A percentile compares a stretch with the other conserved stretches of the same genome.
phyloP scores from a whole-genome alignment of 2,113 vertebrate species.

The Entomyzon cyanotis region DNA sequence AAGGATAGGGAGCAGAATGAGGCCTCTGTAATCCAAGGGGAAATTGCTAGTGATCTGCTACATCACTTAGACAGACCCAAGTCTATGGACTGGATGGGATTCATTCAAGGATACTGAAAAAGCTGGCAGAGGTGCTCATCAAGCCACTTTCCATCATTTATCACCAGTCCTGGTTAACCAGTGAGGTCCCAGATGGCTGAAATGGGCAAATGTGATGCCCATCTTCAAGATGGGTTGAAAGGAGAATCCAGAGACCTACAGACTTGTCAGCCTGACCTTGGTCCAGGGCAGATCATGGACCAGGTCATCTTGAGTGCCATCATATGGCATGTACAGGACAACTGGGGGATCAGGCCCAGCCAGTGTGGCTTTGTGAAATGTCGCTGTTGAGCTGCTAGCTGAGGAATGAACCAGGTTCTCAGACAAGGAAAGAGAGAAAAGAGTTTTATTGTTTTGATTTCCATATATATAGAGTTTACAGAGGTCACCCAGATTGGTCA shows the following conservation, averaged over 20 bases:
- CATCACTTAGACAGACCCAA: neutral
- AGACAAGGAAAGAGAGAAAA: no score
- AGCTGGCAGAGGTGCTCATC: neutral
- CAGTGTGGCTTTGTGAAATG: neutral
- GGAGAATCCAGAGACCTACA: neutral
- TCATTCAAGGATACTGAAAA: neutral
- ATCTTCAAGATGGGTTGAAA: fast-evolving
- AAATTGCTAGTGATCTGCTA: neutral
- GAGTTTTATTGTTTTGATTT: no score
- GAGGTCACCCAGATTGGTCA: no score
- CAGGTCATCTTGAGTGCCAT: neutral
- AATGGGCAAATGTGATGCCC: neutral
- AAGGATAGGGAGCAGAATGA: neutral
- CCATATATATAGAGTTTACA: no score
- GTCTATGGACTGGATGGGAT: neutral
- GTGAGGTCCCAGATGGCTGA: neutral
- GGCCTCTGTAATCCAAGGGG: neutral
- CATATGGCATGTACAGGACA: neutral
- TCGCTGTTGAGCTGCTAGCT: no score
- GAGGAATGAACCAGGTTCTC: no score
- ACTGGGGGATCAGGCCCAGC: neutral
- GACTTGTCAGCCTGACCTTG: neutral
- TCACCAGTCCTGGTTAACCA: neutral
- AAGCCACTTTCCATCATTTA: neutral
- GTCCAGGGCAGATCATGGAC: neutral